Evolutionary conservation across 2,797 vertebrate species (phyloP).

Genomic region (Chelidonichthys spinosus): DNA sequence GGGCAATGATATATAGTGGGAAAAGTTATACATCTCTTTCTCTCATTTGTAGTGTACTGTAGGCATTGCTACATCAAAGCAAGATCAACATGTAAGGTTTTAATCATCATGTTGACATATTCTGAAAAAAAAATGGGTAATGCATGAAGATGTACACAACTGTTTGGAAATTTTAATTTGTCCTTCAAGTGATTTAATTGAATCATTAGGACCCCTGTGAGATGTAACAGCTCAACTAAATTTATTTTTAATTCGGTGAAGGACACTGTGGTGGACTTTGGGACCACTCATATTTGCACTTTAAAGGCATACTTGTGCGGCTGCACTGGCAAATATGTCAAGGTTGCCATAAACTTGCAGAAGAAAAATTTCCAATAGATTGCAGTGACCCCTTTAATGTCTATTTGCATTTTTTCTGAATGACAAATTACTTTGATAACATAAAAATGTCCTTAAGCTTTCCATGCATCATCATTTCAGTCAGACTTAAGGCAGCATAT

Average conservation of each 20-base stretch:
- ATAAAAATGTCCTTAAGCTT: constrained; percentile 9
- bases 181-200: constrained; percentile 4
- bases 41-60: background rate
- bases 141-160: no score
- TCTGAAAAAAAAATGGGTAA: background rate
- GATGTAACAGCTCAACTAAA: background rate
- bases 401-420: constrained; percentile 28
- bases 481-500: constrained; percentile 11
- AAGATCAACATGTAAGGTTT: background rate
- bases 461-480: constrained; percentile 16
- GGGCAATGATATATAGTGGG: constrained; percentile 15
- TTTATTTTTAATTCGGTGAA: background rate
- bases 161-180: constrained; percentile 5
- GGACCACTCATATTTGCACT: background rate
- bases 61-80: background rate
- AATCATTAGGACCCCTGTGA: constrained; percentile 3
- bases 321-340: background rate
- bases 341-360: background rate
- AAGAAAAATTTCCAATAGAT: constrained; percentile 9
- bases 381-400: constrained; percentile 17
- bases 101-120: background rate
- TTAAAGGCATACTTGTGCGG: constrained; percentile 13
- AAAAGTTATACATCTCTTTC: background rate
- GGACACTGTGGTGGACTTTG: background rate
- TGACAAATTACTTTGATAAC: constrained; percentile 39